phyloP scores from a whole-genome alignment of 37 sponge, comb jelly and placozoan species.

The Axinella damicornis region DNA sequence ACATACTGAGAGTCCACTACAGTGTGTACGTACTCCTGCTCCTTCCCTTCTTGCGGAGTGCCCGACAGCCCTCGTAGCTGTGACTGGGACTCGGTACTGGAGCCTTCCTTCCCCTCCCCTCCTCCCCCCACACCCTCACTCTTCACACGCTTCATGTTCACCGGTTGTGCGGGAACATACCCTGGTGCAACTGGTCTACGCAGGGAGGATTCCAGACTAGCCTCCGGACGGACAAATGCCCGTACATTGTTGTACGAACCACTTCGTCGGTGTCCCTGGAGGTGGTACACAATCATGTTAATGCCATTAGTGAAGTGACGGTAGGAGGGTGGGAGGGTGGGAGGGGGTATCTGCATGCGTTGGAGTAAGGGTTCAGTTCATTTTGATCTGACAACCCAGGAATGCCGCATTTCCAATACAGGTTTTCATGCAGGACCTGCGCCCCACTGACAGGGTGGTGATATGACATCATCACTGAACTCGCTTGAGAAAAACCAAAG shows the following conservation, averaged over 20 bases:
- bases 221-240: slow-evolving; percentile 56
- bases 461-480: too few relatives aligned
- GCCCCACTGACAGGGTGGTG: too few relatives aligned
- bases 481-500: too few relatives aligned
- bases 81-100: slow-evolving; percentile 47
- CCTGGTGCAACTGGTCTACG: not conserved
- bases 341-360: not conserved
- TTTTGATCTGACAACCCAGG: not conserved
- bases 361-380: not conserved
- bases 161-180: not conserved
- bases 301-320: too few relatives aligned
- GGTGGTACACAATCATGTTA: not conserved
- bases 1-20: slow-evolving; percentile 46
- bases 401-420: too few relatives aligned
- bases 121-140: not conserved
- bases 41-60: not conserved
- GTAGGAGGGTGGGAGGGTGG: not conserved
- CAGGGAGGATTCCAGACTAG: slow-evolving; percentile 35
- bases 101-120: slow-evolving; percentile 9
- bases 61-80: not conserved
- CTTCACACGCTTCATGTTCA: not conserved
- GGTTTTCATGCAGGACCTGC: too few relatives aligned
- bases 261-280: slow-evolving; percentile 2
- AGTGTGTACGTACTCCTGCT: slow-evolving; percentile 14
- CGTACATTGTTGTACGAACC: slow-evolving; percentile 28